Evolutionary conservation across 2,888 invertebrate genomes (phyloP), one percentile per base, ranked within the genome.

Genomic region (Diogma glabrata): DNA sequence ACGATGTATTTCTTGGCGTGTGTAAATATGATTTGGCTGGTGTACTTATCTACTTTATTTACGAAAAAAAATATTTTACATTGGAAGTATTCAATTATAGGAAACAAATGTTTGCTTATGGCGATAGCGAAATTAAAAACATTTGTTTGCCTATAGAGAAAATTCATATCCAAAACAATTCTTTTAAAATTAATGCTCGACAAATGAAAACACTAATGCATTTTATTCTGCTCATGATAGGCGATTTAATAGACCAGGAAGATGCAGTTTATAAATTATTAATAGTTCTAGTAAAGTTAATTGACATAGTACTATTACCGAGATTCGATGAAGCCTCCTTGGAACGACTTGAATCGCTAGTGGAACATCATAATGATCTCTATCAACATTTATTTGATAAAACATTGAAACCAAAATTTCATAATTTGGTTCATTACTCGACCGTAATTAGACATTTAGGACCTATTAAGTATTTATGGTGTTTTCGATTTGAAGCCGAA

Each of bases 361-460:
- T 52, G 40, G 28, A 51, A 20, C 12, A 48, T 30, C 52, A 52
- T 50, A 54, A 54, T 43, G 33, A 51, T 40, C 12, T 14, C 23
- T 48, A 38, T 38, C 38, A 38, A 16, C 7, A 5, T 16, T 17
- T 38, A 38, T 38, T 16, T 47, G 48, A 51, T 28, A 51, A 51
- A 16, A 47, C n/a, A 43, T 51, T 54, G 36, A 54, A 54, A 51
- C 47, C 49, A 26, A 54, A 53, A 38, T 50, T 45, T 23, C 54
- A 53, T 24, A 53, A 53, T 36, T 26, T 54, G 12, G 50, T 54
- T 9, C 55, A 55, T 43, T 56, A 38, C 19, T 38, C 17, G 16
- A 38, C 38, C 38, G 38, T 38, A 9, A 38, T 16, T 38, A 8
- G 38, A 38, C 17, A 38, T 17, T 16, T 38, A 16, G 38, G 16